Evolutionary conservation across 2,888 invertebrate genomes (phyloP).

Genomic region (Homarus gammarus): DNA sequence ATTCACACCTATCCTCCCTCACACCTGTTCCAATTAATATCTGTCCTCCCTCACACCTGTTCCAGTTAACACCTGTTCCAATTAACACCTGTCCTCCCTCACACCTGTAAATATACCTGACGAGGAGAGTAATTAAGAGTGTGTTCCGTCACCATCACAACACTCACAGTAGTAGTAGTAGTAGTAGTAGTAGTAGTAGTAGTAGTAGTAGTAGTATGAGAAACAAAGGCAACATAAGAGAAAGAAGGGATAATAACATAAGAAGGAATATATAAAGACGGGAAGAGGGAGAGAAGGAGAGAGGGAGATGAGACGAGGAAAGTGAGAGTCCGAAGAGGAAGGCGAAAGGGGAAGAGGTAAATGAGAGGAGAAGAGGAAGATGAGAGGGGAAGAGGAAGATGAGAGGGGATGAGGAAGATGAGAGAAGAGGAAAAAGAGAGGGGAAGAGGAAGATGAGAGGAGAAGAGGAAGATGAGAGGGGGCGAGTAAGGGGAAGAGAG

Average conservation of each 20-base stretch:
- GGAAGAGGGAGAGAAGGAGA: neutral
- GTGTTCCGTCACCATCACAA: too few relatives aligned
- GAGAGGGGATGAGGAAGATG: neutral
- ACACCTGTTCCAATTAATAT: too few relatives aligned
- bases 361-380: slow-evolving; percentile 1
- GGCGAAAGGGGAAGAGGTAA: slow-evolving; percentile 14
- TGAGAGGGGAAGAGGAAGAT: neutral
- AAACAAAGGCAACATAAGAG: neutral
- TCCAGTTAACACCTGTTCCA: too few relatives aligned
- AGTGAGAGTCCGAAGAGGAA: neutral
- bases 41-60: too few relatives aligned
- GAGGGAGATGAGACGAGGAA: neutral
- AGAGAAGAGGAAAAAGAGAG: slow-evolving; percentile 20
- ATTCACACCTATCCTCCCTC: too few relatives aligned
- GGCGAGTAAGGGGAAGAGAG: slow-evolving; percentile 10
- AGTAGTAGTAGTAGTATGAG: neutral
- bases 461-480: slow-evolving; percentile 12
- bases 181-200: too few relatives aligned
- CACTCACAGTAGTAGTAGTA: too few relatives aligned
- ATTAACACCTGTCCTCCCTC: too few relatives aligned
- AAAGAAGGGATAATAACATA: neutral
- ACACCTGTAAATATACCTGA: too few relatives aligned
- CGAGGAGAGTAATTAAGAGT: too few relatives aligned
- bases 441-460: slow-evolving; percentile 8
- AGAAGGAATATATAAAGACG: too few relatives aligned